phyloP scores from a whole-genome alignment of 2,113 vertebrate species.

The Nerophis lumbriciformis region DNA sequence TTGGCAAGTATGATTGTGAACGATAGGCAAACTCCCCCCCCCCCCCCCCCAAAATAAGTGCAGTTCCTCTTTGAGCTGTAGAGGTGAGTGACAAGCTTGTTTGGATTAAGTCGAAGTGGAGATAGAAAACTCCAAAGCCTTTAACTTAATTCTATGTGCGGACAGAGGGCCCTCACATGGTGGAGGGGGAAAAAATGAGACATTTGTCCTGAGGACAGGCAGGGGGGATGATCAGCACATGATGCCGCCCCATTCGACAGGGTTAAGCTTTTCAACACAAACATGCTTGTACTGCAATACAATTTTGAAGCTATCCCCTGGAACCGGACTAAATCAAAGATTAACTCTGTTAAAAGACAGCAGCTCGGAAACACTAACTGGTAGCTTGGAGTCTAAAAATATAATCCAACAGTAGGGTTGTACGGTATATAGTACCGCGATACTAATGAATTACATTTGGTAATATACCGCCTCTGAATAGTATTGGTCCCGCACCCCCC shows the following conservation, averaged over 20 bases:
- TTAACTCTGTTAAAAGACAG: neutral
- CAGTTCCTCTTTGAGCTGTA: neutral
- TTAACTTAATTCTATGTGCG: constrained; percentile 31
- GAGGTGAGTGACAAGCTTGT: neutral
- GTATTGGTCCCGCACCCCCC: too few relatives aligned
- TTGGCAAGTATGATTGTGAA: too few relatives aligned
- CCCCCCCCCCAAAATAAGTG: too few relatives aligned
- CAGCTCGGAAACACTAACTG: too few relatives aligned
- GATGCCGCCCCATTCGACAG: constrained; percentile 53
- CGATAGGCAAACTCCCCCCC: too few relatives aligned
- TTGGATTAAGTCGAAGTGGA: neutral
- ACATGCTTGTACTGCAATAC: constrained; percentile 10
- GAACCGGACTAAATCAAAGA: too few relatives aligned
- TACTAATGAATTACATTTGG: too few relatives aligned
- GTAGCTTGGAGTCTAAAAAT: constrained; percentile 42
- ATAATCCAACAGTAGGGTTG: neutral
- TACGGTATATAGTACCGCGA: too few relatives aligned
- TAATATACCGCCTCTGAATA: too few relatives aligned
- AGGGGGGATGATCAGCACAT: constrained; percentile 61
- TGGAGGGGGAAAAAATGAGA: constrained; percentile 12
- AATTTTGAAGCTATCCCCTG: neutral
- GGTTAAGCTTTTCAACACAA: constrained; percentile 37
- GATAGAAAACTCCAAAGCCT: neutral
- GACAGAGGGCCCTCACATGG: constrained; percentile 46
- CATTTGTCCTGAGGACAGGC: constrained; percentile 36